Conservation (phyloP, 2,888 invertebrate genomes). For the Ichneumoninae sp. region DNA sequence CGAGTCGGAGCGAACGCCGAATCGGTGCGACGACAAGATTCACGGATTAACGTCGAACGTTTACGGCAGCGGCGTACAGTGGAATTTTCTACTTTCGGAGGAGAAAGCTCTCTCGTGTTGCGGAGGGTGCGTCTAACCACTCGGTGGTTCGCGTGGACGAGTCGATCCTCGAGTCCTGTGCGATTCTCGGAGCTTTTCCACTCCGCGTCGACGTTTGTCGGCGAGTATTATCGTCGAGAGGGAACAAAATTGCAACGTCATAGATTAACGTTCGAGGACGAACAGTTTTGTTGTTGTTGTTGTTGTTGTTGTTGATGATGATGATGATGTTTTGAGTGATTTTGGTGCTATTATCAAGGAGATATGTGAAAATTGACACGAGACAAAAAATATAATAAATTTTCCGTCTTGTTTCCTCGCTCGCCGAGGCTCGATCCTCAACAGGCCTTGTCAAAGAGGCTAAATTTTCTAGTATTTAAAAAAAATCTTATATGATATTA, state of each 20-base stretch:
- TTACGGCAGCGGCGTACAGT: background rate
- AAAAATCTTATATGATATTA: background rate
- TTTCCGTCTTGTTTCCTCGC: background rate
- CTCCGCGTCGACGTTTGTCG: background rate
- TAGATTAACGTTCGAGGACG: background rate
- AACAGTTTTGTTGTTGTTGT: background rate
- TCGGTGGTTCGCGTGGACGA: constrained; percentile 49
- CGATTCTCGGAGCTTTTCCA: background rate
- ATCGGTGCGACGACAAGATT: background rate
- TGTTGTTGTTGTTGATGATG: background rate
- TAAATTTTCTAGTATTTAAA: background rate
- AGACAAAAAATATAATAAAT: background rate
- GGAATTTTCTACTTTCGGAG: background rate
- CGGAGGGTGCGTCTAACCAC: constrained; percentile 34
- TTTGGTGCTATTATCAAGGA: background rate
- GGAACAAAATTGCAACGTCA: background rate
- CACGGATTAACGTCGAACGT: background rate
- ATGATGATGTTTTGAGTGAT: background rate
- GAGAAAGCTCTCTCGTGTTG: background rate
- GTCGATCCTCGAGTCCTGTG: constrained; percentile 52
- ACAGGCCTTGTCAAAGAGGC: background rate
- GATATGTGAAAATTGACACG: constrained; percentile 28
- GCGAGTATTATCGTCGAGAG: background rate
- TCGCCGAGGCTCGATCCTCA: background rate
- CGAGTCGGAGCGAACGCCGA: background rate